These are phyloP conservation scores for Pyralis farinalis DNA, from an alignment of 2,888 invertebrate species.

Conservation along the genomic window DNA sequence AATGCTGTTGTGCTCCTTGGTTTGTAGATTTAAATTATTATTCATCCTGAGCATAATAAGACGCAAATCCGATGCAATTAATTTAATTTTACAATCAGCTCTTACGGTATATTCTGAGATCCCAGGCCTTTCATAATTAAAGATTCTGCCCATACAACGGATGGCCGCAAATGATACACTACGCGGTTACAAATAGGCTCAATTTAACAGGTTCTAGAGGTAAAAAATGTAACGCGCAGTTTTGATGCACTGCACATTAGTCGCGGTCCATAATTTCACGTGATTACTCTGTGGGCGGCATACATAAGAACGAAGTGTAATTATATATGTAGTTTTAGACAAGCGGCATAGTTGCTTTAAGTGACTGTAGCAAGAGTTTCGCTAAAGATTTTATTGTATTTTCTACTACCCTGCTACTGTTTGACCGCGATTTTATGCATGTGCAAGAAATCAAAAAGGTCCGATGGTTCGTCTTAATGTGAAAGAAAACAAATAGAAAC, in stretches of 20 bases:
- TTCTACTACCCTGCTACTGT: no score
- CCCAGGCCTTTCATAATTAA: not conserved
- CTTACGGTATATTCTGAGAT: not conserved
- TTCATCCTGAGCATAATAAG: no score
- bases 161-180: constrained; percentile 5
- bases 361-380: not conserved
- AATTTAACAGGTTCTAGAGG: constrained; percentile 1
- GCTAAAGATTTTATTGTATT: no score
- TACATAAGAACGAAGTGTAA: not conserved
- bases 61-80: not conserved
- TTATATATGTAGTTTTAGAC: not conserved
- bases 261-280: constrained; percentile 3
- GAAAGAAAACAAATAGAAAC: no score
- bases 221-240: not conserved
- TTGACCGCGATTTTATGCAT: no score
- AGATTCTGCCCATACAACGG: not conserved
- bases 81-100: not conserved
- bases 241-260: not conserved
- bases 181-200: not conserved
- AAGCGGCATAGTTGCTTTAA: not conserved
- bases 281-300: constrained; percentile 2
- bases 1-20: no score
- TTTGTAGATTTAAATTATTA: no score
- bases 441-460: no score
- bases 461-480: no score